phyloP scores from a whole-genome alignment of 1,140 invertebrate genomes.

The Neuroterus valhalla region DNA sequence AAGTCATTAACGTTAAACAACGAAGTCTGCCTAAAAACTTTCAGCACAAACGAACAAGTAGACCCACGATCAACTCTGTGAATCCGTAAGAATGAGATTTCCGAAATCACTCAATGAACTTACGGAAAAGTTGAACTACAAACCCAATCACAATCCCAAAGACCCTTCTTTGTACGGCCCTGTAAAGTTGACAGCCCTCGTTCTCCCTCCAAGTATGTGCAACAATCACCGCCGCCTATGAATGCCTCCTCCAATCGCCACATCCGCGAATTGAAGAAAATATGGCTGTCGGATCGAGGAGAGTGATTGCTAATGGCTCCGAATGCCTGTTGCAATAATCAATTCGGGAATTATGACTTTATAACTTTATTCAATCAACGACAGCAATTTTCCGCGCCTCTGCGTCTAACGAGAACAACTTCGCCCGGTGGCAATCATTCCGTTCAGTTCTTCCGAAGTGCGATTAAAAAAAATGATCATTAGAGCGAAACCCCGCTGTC shows the following conservation, averaged over 20 bases:
- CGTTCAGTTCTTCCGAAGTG: conserved; percentile 6
- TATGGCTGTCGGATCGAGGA: conserved; percentile 49
- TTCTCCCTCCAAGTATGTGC: conserved; percentile 27
- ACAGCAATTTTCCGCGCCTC: conserved; percentile 8
- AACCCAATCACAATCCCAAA: neutral
- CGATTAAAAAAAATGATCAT: conserved; percentile 8
- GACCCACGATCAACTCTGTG: too few relatives aligned
- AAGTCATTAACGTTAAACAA: too few relatives aligned
- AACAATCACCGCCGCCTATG: conserved; percentile 34
- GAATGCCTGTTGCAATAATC: conserved; percentile 4
- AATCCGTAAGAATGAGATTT: too few relatives aligned
- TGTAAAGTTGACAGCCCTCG: conserved; percentile 32
- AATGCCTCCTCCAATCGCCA: conserved; percentile 55
- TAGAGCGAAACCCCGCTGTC: neutral
- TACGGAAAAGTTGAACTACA: too few relatives aligned
- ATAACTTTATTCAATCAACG: neutral
- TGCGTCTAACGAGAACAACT: neutral
- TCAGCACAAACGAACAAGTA: too few relatives aligned
- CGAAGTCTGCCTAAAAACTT: too few relatives aligned
- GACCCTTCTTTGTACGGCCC: neutral
- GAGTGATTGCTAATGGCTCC: conserved; percentile 31
- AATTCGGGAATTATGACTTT: conserved; percentile 1
- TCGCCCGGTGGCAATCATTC: neutral
- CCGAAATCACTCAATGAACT: too few relatives aligned
- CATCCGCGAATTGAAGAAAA: conserved; percentile 58